Evolutionary conservation across 2,888 invertebrate species (phyloP), one percentile per base, ranked within the genome.

Genomic region (Aleiodes alternator): DNA sequence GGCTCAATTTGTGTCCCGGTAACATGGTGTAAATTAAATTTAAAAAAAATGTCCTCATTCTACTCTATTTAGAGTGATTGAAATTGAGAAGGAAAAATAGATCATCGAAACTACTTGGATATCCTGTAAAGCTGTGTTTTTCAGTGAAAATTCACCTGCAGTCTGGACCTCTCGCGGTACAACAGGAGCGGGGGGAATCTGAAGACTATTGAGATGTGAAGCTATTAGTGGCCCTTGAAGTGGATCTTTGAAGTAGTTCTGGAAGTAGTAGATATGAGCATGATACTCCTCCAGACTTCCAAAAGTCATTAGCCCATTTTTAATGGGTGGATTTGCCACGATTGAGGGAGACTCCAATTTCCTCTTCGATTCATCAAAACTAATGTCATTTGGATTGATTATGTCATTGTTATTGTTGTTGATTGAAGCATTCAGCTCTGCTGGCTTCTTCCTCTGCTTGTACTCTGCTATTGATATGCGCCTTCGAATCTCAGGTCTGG

Each of bases 391-490:
- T 43, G 11, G 9, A 43, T 43, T 9, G 9, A 4, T 43, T 43
- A 7, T 43, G 11, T 43, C 23, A 11, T 43, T 43, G 43, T 43
- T 43, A 9, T 43, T 11, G 11, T 43, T 11, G 9, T 11, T 11
- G 3, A 43, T 43, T 43, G 43, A 43, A 6, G 23, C 5, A 4
- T 14, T 23, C 16, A 23, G 23, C 9, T 11, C 64, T 23, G 9
- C 23, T 64, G 64, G 43, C 14, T 64, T 64, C 9, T 64, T 64
- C 11, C 64, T 43, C 14, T 64, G 64, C 11, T 64, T 64, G 64
- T 64, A 64, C 5, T 64, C 64, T 23, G 64, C 43, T 16, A 64
- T 48, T 64, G 64, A 64, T 64, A 64, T 64, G 0, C 64, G 64
- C n/a, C 12, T 48, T 2, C 64, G 64, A 48, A 4, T 64, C 48